Percentiles rank a stretch among this genome's conserved stretches.
Evolutionary conservation across 2,888 invertebrate genomes (phyloP).

Genomic region (Pyrgus malvae): DNA sequence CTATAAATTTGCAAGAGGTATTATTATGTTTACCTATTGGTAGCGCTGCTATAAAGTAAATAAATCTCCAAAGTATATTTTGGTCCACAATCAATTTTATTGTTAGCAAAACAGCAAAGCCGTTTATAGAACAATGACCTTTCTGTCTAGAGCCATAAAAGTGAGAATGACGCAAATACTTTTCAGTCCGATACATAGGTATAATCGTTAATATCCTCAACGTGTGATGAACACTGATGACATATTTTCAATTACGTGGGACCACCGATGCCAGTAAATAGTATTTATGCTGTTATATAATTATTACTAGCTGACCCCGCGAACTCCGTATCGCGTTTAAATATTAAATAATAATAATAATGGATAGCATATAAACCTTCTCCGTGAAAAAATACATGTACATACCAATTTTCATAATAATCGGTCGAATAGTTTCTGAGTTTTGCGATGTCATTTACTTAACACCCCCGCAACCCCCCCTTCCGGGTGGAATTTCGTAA

Average conservation of each 20-base stretch:
- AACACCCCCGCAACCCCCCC: too few relatives aligned
- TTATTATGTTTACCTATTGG: not conserved
- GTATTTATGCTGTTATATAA: not conserved
- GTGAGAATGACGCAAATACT: slow-evolving; percentile 16
- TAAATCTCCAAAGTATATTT: not conserved
- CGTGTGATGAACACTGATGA: not conserved
- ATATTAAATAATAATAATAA: too few relatives aligned
- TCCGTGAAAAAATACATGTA: too few relatives aligned
- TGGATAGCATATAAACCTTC: too few relatives aligned
- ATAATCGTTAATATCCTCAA: slow-evolving; percentile 1
- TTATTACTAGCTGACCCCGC: too few relatives aligned
- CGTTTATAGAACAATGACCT: slow-evolving; percentile 31
- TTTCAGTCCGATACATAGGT: not conserved
- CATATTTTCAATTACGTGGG: not conserved
- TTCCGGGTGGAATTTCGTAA: too few relatives aligned
- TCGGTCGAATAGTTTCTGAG: too few relatives aligned
- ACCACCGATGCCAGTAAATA: not conserved
- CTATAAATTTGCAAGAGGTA: not conserved
- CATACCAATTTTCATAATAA: too few relatives aligned
- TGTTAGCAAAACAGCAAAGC: slow-evolving; percentile 4
- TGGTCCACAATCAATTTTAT: not conserved
- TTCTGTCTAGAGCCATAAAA: slow-evolving; percentile 23
- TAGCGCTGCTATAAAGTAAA: not conserved
- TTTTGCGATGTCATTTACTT: too few relatives aligned
- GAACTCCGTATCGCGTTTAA: too few relatives aligned